Base-by-base conservation (phyloP, 2,888 invertebrate genomes). In the Pristionchus entomophagus region DNA sequence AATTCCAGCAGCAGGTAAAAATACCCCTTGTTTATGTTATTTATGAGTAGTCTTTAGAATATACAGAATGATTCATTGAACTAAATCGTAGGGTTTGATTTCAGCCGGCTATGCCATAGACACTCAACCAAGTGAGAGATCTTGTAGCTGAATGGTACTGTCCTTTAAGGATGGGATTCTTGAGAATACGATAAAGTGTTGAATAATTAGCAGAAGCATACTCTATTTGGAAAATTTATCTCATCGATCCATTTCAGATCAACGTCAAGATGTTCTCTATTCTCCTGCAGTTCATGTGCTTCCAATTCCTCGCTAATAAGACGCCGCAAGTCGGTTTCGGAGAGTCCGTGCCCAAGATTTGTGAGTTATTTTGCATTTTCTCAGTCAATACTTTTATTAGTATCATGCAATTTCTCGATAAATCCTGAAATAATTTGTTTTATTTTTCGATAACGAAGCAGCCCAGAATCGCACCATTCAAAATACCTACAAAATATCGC, bases 261-360 rank as follows among this genome's bases (percentile, higher is more conserved):
- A 89, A 90, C 81, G 92, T 92, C 59, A 92, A 92, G 85, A 89
- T 92, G 88, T 92, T 92, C 87, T 91, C 92, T 32, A 88, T 92
- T 29, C 89, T 92, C 3, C 88, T 92, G 26, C 92, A 92, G 87
- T 92, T 91, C 87, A 87, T 92, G 89, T 90, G 91, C 86, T 92
- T 92, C 89, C 92, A 92, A 88, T 91, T 90, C 78, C 86, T 92
- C 77, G 90, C 90, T n/a, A 88, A 89, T 38, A 90, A 90, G 87
- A 91, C 92, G 35, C 91, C 92, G 51, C 91, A 91, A 73, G 86
- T 91, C 38, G 92, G 92, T 22, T 91, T 92, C 77, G 92, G 92
- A 17, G 89, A 88, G 32, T 69, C 85, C 38, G 89, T 91, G 53
- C 92, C 92, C 4, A 91, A 90, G 78, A 92, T 92, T 56, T 92